Evolutionary conservation across 2,797 vertebrate species (phyloP).

Genomic region (Rhinella marina): DNA sequence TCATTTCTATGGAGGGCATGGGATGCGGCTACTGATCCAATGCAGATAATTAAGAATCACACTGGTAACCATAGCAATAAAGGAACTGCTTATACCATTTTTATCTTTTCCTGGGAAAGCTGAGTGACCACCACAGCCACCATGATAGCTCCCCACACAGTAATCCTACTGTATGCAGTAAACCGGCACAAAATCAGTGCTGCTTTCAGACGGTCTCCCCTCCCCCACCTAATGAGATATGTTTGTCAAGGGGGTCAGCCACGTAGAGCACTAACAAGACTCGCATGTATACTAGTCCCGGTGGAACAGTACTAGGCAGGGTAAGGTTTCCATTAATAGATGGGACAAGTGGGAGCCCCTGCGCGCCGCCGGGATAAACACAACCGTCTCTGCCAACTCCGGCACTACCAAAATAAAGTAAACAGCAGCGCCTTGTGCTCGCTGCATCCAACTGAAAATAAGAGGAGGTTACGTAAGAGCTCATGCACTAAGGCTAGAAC

Average conservation of each 20-base stretch:
- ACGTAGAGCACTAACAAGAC: conserved; percentile 13
- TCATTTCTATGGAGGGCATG: not conserved
- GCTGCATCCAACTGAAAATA: not conserved
- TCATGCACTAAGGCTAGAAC: not conserved
- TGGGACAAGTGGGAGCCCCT: conserved; percentile 38
- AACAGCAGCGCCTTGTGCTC: not conserved
- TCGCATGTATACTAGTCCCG: conserved; percentile 16
- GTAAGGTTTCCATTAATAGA: conserved; percentile 45
- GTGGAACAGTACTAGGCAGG: conserved; percentile 1
- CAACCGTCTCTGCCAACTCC: not conserved
- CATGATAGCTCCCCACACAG: not conserved
- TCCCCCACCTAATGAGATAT: not conserved
- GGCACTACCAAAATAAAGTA: not conserved
- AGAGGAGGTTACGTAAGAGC: not conserved
- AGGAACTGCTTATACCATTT: not conserved
- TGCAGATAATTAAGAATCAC: not conserved
- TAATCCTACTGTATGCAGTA: not conserved
- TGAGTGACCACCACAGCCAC: not conserved
- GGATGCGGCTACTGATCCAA: not conserved
- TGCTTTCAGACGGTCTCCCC: not conserved
- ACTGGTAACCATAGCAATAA: not conserved
- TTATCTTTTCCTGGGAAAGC: not conserved
- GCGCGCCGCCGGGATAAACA: conserved; percentile 31
- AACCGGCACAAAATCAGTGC: not conserved
- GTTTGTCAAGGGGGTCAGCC: not conserved